These are phyloP conservation scores for Amblyjoppa proteus DNA, from an alignment of 2,888 invertebrate species.

Conservation along the genomic window DNA sequence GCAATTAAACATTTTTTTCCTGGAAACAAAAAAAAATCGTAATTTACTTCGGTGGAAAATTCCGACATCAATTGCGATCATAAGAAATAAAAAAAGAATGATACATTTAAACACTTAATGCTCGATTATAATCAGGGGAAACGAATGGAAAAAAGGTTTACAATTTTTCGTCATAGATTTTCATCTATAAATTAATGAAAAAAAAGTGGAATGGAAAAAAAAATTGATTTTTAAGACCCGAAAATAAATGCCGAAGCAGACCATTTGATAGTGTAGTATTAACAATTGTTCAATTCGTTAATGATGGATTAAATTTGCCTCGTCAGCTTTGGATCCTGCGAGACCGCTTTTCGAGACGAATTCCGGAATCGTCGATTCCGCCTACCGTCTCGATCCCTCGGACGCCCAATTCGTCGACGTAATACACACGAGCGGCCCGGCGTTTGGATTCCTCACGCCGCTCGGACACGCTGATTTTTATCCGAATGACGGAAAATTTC, in stretches of 20 bases:
- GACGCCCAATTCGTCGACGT: slow-evolving; percentile 86
- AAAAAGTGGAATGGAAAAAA: not conserved
- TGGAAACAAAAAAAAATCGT: not conserved
- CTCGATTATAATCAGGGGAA: no score
- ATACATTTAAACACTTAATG: no score
- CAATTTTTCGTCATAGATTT: no score
- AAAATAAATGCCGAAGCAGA: not conserved
- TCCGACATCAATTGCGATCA: no score
- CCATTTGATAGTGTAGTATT: not conserved
- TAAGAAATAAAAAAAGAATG: no score
- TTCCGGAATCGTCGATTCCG: slow-evolving; percentile 81
- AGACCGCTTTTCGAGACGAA: slow-evolving; percentile 85
- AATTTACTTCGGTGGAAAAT: not conserved
- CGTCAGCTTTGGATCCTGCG: slow-evolving; percentile 84
- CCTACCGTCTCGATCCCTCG: slow-evolving; percentile 84
- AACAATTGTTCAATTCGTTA: not conserved
- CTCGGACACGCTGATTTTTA: slow-evolving; percentile 86
- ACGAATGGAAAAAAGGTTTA: no score
- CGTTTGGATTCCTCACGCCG: slow-evolving; percentile 85
- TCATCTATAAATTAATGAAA: no score
- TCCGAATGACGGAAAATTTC: slow-evolving; percentile 81
- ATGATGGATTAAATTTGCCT: slow-evolving; percentile 9
- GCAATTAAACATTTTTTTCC: not conserved
- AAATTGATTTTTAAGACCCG: not conserved
- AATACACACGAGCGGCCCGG: slow-evolving; percentile 86